Percentiles rank a stretch among this genome's conserved stretches.
These are phyloP conservation scores for Drosophila kokeensis DNA, from an alignment of 2,888 invertebrate genomes.

Conservation along the genomic window DNA sequence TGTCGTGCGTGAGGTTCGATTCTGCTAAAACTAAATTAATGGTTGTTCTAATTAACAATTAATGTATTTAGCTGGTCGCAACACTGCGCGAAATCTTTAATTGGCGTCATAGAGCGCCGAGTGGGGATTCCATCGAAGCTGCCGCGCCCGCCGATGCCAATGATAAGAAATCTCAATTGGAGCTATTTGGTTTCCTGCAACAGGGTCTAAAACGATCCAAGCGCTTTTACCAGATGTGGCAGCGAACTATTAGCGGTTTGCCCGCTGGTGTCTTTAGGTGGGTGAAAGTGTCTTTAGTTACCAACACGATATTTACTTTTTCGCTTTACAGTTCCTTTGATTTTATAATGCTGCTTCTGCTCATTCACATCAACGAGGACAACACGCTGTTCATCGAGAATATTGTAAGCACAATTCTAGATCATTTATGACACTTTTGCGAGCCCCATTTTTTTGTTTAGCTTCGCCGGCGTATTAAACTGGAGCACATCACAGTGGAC, in stretches of 20 bases:
- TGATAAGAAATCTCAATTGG: conserved; percentile 75
- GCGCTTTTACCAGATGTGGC: conserved; percentile 82
- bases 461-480: conserved; percentile 87
- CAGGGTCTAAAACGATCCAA: conserved; percentile 83
- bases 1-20: conserved; percentile 71
- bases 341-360: conserved; percentile 88
- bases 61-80: conserved; percentile 71
- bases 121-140: background rate
- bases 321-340: conserved; percentile 87
- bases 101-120: conserved; percentile 40
- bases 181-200: conserved; percentile 79
- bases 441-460: conserved; percentile 25
- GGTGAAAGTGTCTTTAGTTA: background rate
- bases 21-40: background rate
- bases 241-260: conserved; percentile 74
- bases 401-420: conserved; percentile 86
- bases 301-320: background rate
- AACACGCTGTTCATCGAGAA: conserved; percentile 88
- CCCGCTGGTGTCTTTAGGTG: conserved; percentile 65
- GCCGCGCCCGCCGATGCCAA: background rate
- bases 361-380: conserved; percentile 87
- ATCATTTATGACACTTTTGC: background rate
- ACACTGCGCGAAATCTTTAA: conserved; percentile 81
- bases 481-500: conserved; percentile 87
- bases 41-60: background rate